Percentiles rank a stretch among this genome's conserved stretches.
Evolutionary conservation across 2,113 vertebrate species (phyloP).

Genomic region (Ardeotis arabs): DNA sequence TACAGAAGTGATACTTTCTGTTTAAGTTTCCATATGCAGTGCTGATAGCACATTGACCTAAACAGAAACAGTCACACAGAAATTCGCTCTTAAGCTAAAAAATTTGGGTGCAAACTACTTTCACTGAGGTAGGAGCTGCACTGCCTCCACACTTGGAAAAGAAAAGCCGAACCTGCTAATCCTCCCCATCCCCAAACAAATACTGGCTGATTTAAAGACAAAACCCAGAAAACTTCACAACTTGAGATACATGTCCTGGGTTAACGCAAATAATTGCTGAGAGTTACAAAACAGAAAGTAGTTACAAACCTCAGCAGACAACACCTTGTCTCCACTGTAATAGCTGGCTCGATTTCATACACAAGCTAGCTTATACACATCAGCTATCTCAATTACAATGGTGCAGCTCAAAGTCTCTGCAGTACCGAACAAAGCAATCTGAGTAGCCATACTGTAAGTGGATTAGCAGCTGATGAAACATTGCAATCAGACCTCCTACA

Average conservation of each 20-base stretch:
- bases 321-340: background rate
- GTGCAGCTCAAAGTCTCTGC: background rate
- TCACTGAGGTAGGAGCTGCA: background rate
- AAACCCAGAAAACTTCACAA: background rate
- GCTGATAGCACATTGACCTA: background rate
- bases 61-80: background rate
- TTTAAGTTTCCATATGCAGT: background rate
- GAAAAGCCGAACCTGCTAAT: background rate
- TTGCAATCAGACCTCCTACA: background rate
- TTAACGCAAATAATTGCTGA: accelerated
- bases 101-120: background rate
- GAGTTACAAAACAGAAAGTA: background rate
- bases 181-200: background rate
- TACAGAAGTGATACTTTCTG: accelerated
- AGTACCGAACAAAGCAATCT: background rate
- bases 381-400: background rate
- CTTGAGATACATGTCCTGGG: background rate
- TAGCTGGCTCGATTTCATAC: background rate
- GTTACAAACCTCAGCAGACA: background rate
- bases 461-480: constrained; percentile 17
- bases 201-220: background rate
- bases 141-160: background rate
- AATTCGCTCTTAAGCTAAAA: background rate
- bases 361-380: background rate
- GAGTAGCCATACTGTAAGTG: background rate